phyloP scores from a whole-genome alignment of 2,888 invertebrate genomes.

The Rhagophthalmus giganteus region DNA sequence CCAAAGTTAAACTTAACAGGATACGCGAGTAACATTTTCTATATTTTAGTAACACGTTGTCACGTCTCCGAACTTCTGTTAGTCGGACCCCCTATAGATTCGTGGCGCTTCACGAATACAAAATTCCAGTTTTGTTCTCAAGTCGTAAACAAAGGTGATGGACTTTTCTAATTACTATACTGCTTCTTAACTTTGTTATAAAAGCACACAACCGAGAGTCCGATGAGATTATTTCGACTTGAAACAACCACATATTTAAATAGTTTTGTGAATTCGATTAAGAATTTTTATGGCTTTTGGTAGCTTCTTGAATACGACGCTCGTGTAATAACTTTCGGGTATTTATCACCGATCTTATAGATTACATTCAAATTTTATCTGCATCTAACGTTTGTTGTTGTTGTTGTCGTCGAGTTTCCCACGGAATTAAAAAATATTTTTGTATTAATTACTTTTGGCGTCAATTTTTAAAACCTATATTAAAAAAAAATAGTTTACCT shows the following conservation, averaged over 20 bases:
- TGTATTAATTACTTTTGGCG: too few relatives aligned
- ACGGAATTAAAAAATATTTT: too few relatives aligned
- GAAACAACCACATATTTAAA: neutral
- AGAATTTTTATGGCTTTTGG: constrained; percentile 17
- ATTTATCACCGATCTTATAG: constrained; percentile 31
- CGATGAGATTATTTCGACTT: constrained; percentile 10
- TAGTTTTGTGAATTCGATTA: constrained; percentile 26
- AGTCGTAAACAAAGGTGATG: constrained; percentile 46
- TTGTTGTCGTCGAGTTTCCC: too few relatives aligned
- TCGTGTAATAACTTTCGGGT: constrained; percentile 20
- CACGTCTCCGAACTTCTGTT: constrained; percentile 52
- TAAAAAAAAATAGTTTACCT: too few relatives aligned
- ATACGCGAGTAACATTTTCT: constrained; percentile 40
- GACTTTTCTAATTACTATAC: constrained; percentile 50
- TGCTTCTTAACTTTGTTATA: constrained; percentile 32
- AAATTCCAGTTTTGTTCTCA: constrained; percentile 43
- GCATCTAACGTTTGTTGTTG: too few relatives aligned
- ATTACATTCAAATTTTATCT: constrained; percentile 14
- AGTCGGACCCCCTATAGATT: constrained; percentile 44
- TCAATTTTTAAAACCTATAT: too few relatives aligned
- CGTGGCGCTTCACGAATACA: constrained; percentile 47
- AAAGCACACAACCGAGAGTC: constrained; percentile 14
- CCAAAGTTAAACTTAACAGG: constrained; percentile 25
- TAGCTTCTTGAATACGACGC: constrained; percentile 4
- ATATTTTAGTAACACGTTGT: constrained; percentile 52